Evolutionary conservation across 2,113 vertebrate genomes (phyloP).

Genomic region (Microcebus ravelobensis): DNA sequence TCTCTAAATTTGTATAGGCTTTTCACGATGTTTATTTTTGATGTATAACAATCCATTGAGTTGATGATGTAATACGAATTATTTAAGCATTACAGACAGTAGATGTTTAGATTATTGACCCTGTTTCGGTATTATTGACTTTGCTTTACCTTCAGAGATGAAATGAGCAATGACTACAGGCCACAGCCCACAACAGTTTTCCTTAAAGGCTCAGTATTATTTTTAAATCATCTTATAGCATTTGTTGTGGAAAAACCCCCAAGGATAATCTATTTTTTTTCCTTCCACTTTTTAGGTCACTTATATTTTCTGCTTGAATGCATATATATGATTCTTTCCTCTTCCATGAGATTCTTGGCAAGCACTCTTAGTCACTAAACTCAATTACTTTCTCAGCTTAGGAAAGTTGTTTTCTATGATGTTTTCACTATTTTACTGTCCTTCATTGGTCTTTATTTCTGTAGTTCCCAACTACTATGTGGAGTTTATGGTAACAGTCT

Average conservation of each 20-base stretch:
- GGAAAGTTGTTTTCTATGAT: too few species aligned
- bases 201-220: not conserved
- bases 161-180: not conserved
- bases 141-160: not conserved
- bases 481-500: not conserved
- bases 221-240: not conserved
- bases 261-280: not conserved
- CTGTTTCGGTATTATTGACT: not conserved
- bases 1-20: not conserved
- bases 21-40: not conserved
- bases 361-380: not conserved
- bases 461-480: not conserved
- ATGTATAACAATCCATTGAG: accelerated
- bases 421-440: not conserved
- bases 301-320: not conserved
- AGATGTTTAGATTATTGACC: not conserved
- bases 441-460: not conserved
- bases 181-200: accelerated
- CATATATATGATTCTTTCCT: not conserved
- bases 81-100: not conserved
- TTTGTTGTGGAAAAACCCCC: not conserved
- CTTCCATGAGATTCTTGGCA: not conserved
- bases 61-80: not conserved
- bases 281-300: not conserved
- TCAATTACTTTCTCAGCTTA: not conserved